phyloP scores from a whole-genome alignment of 2,113 vertebrate species.

The Cariama cristata region DNA sequence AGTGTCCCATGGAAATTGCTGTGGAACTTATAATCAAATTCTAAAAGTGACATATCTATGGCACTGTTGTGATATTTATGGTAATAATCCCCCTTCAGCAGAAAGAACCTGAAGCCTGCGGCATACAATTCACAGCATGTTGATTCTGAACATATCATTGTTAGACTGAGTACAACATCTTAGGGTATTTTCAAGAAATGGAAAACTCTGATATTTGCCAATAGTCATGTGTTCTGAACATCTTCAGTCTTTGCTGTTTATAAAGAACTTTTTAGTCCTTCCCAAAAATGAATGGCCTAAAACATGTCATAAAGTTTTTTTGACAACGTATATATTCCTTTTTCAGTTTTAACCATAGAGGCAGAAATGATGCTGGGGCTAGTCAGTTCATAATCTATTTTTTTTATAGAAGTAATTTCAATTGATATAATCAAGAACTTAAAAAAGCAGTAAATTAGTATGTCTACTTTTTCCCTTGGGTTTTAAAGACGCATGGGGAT shows the following conservation, averaged over 20 bases:
- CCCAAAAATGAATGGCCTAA: not conserved
- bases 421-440: not conserved
- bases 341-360: not conserved
- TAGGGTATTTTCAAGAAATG: not conserved
- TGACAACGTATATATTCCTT: not conserved
- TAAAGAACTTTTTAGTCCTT: not conserved
- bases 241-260: not conserved
- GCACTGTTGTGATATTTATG: not conserved
- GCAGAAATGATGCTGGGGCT: fast-evolving
- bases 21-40: not conserved
- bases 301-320: not conserved
- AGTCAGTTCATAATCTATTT: fast-evolving
- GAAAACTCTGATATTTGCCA: not conserved
- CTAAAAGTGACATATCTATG: fast-evolving
- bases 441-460: not conserved
- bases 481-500: not conserved
- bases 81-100: not conserved
- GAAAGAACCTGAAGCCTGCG: fast-evolving
- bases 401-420: not conserved
- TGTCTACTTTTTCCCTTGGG: not conserved
- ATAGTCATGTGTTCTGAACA: not conserved
- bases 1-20: not conserved
- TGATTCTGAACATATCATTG: not conserved
- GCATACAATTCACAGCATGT: not conserved
- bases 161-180: not conserved